Base-by-base conservation (phyloP, 2,888 invertebrate species). In the Nemoura dubitans region DNA sequence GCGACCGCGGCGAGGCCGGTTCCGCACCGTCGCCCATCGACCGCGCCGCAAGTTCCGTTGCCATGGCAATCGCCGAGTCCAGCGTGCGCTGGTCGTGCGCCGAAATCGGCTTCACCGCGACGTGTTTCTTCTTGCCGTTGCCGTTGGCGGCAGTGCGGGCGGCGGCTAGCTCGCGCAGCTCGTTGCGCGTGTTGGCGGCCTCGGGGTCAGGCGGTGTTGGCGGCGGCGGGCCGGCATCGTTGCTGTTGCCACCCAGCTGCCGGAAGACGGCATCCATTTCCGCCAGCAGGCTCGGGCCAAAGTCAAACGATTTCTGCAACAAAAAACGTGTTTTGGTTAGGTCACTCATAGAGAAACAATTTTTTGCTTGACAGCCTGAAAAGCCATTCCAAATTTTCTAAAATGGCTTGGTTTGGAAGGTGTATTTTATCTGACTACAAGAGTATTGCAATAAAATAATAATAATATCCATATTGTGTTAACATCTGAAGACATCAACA, bases 51-150 rank as follows among this genome's bases (percentile, higher is more conserved):
- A 98, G 94, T 92, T 98, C 98, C 91, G 97, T 97, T 27, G 98
- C 98, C 92, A 98, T 94, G 86, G 97, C 97, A 88, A 98, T 98
- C 0, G 98, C 98, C 27, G 96, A 96, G 90, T 98, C 97, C 87
- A 99, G 93, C 10, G 97, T 97, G 91, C 95, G 97, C 91, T 97
- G 96, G 90, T 98, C 98, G 88, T 98, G 96, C 0, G 98, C 96
- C 16, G 98, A 98, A 92, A 99, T 98, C 1, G 96, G 97, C 91
- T 98, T 98, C 90, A 98, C 96, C 89, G 93, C 93, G 87, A 93
- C 93, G 91, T 93, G 93, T 90, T 93, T 94, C 90, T 93, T 93
- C 87, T 90, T 90, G 42, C 90, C 89, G 59, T 10, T 59, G 59
- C 59, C 59, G 59, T 36, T 36, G 5, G 36, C 36, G 6, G 82